Base-by-base conservation (phyloP, 2,888 invertebrate species). In the Galeopsomyia nigrocyanea region DNA sequence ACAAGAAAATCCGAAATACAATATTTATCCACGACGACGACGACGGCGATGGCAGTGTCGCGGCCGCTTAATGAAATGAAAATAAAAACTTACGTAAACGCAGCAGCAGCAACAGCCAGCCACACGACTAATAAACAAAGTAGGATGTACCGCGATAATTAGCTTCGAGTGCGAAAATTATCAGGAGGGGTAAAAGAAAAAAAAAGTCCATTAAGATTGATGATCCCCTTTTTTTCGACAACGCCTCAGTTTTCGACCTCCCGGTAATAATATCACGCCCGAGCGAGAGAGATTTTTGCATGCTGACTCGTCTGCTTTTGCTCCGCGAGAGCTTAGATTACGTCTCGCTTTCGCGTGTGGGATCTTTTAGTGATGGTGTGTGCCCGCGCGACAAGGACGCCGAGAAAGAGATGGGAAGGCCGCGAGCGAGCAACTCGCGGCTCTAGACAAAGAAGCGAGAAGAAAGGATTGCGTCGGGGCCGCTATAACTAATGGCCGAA, bases 161-260 rank as follows among this genome's bases (percentile, higher is more conserved):
- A 39, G 39, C 39, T 10, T 39, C 13, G 39, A 39, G 65, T 55
- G 49, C 49, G 14, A 39, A 60, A 71, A 65, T 65, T 71, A 26
- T 61, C 62, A 67, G 13, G 13, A 71, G 55, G n/a, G n/a, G n/a
- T n/a, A n/a, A n/a, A n/a, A n/a, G n/a, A n/a, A n/a, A n/a, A n/a
- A n/a, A n/a, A 71, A 26, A 57, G 60, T 60, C 5, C 61, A 67
- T 71, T 62, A 67, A 71, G 62, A 67, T 67, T 71, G 50, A 71
- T 67, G 61, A 67, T 71, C 65, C 13, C 39, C 13, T 1, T 39
- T 13, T n/a, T n/a, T n/a, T n/a, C n/a, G 39, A 71, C 68, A 75
- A 72, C 78, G 81, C 79, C 80, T 78, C 78, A 79, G 77, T 80
- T 80, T 78, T 31, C 60, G 65, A 70, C 56, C 64, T 46, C 55